Conservation (phyloP, 2,113 vertebrate species). For the Microcebus lehilahytsara region DNA sequence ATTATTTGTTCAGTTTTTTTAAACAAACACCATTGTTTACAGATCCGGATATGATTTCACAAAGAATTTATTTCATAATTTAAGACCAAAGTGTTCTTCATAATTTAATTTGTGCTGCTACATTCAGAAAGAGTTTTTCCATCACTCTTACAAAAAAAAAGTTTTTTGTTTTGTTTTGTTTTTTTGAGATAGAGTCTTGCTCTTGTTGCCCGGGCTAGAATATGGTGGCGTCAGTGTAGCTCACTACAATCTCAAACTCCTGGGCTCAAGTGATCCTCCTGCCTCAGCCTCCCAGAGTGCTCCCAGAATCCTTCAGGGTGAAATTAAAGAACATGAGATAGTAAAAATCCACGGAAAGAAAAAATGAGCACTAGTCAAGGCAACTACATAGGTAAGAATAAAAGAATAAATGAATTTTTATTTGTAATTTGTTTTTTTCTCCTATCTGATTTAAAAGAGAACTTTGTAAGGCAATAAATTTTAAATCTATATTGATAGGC, state of each 20-base stretch:
- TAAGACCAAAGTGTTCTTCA: slow-evolving; percentile 66
- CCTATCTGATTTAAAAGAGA: slow-evolving; percentile 12
- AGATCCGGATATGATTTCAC: slow-evolving; percentile 68
- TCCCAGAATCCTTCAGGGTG: neutral
- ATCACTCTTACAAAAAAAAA: slow-evolving; percentile 8
- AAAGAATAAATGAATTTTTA: neutral
- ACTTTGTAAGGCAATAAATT: neutral
- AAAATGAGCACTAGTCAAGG: neutral
- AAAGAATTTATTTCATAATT: slow-evolving; percentile 76
- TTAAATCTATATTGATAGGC: neutral
- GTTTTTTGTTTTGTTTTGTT: too few species aligned
- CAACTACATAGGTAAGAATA: neutral
- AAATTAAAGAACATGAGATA: slow-evolving; percentile 12
- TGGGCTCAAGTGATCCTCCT: too few species aligned
- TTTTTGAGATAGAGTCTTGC: too few species aligned
- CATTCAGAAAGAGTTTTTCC: slow-evolving; percentile 61
- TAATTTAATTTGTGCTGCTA: slow-evolving; percentile 74
- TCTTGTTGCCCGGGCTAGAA: too few species aligned
- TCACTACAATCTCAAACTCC: too few species aligned
- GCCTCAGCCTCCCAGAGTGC: too few species aligned
- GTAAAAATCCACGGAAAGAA: neutral
- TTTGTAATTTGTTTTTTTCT: neutral
- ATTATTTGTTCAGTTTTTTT: slow-evolving; percentile 66
- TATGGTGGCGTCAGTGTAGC: too few species aligned
- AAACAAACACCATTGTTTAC: slow-evolving; percentile 67